These are phyloP conservation scores for Latheticus oryzae DNA, from an alignment of 2,888 invertebrate species.

Conservation along the genomic window DNA sequence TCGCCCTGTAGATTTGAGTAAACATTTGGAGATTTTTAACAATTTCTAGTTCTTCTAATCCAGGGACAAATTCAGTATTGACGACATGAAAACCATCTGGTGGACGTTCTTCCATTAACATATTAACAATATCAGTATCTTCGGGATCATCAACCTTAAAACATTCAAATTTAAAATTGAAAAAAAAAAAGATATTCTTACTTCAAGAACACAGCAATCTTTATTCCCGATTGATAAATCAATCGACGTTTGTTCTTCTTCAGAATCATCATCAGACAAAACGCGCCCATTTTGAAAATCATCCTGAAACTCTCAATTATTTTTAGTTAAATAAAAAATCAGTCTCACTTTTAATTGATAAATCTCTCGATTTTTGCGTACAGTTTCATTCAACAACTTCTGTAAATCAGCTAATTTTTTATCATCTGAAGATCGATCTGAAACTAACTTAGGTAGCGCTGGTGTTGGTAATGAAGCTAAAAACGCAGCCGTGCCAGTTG, in stretches of 20 bases:
- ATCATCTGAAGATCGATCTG: constrained; percentile 74
- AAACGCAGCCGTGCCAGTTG: constrained; percentile 87
- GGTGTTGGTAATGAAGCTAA: constrained; percentile 83
- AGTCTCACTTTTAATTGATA: constrained; percentile 77
- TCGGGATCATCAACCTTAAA: constrained; percentile 82
- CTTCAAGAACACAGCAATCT: constrained; percentile 84
- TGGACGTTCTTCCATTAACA: constrained; percentile 79
- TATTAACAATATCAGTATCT: constrained; percentile 80
- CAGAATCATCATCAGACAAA: constrained; percentile 75
- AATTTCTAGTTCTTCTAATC: constrained; percentile 75
- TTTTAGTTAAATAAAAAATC: constrained; percentile 5
- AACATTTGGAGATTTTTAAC: constrained; percentile 85
- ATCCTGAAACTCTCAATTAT: constrained; percentile 50
- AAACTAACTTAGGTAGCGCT: constrained; percentile 77
- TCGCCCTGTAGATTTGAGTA: constrained; percentile 82
- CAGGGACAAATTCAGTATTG: constrained; percentile 82
- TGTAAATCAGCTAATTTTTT: constrained; percentile 77
- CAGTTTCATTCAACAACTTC: constrained; percentile 76
- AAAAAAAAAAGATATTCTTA: too few relatives aligned
- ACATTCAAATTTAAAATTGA: constrained; percentile 19
- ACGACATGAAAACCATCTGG: constrained; percentile 84
- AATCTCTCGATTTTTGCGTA: constrained; percentile 78
- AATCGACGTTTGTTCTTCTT: constrained; percentile 74
- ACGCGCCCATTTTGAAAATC: constrained; percentile 59
- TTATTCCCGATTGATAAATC: constrained; percentile 81